A percentile compares a stretch with the other conserved stretches of the same genome.
phyloP scores from a whole-genome alignment of 2,888 invertebrate genomes.

The Crioceris asparagi region DNA sequence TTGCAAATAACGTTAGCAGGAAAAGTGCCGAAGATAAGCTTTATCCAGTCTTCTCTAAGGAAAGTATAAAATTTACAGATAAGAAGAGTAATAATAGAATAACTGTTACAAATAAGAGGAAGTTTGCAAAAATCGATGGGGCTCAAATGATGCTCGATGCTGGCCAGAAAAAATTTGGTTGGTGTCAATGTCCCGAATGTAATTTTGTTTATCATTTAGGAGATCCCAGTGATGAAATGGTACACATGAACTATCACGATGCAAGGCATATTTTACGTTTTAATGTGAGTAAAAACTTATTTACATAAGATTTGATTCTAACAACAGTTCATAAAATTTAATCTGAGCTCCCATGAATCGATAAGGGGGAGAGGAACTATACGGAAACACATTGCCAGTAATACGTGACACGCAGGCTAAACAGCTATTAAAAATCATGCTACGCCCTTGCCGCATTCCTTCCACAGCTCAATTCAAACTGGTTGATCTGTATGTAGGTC shows the following conservation, averaged over 20 bases:
- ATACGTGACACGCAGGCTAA: no score
- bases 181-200: constrained; percentile 63
- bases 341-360: no score
- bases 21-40: constrained; percentile 24
- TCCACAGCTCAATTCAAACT: no score
- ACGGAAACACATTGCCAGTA: no score
- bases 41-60: constrained; percentile 38
- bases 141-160: constrained; percentile 72
- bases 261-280: constrained; percentile 54
- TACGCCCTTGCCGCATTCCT: no score
- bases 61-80: constrained; percentile 9
- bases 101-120: constrained; percentile 10
- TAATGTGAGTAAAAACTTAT: constrained; percentile 40
- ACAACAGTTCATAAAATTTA: no score
- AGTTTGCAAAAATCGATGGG: constrained; percentile 12
- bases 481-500: no score
- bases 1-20: constrained; percentile 13
- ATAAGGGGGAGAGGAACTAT: no score
- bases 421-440: no score
- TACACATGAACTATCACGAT: constrained; percentile 64
- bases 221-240: constrained; percentile 68
- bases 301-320: no score
- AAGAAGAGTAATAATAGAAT: constrained; percentile 9
- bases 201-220: constrained; percentile 61
- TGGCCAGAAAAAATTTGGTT: constrained; percentile 72